These are phyloP conservation scores for Vandiemenella viatica DNA, from an alignment of 2,888 invertebrate genomes.

Conservation along the genomic window DNA sequence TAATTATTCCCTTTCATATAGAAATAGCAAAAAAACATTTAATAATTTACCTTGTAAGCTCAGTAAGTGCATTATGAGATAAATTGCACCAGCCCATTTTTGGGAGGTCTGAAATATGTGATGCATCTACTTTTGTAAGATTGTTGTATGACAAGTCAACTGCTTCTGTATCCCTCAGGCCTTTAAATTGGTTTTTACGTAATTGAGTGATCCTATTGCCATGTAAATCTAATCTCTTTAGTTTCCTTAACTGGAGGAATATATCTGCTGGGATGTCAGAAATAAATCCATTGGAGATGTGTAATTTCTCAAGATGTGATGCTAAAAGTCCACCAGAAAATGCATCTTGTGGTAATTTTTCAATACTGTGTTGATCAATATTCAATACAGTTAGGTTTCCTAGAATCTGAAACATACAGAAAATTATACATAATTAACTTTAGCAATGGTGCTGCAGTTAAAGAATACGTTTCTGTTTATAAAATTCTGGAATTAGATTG, in stretches of 20 bases:
- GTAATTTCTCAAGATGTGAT: constrained; percentile 51
- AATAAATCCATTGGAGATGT: constrained; percentile 56
- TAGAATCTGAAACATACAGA: constrained; percentile 40
- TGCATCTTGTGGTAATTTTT: constrained; percentile 44
- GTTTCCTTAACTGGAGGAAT: constrained; percentile 43
- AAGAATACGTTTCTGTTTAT: too few relatives aligned
- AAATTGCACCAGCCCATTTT: constrained; percentile 73
- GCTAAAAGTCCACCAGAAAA: constrained; percentile 31
- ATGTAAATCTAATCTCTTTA: constrained; percentile 66
- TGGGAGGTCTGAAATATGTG: constrained; percentile 64
- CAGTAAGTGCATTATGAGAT: constrained; percentile 63
- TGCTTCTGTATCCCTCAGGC: constrained; percentile 59
- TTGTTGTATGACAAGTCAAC: constrained; percentile 63
- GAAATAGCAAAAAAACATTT: too few relatives aligned
- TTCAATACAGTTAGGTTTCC: constrained; percentile 54
- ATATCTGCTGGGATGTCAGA: constrained; percentile 43
- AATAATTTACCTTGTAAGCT: constrained; percentile 67
- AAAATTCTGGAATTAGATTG: too few relatives aligned
- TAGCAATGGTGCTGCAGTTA: too few relatives aligned
- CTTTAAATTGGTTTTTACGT: constrained; percentile 65
- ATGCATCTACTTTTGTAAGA: constrained; percentile 62
- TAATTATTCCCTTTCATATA: neutral
- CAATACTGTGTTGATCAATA: constrained; percentile 57
- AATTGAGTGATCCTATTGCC: constrained; percentile 55
- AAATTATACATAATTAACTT: too few relatives aligned